phyloP scores from a whole-genome alignment of 1,140 invertebrate genomes.

The Leptestheria dahalacensis region DNA sequence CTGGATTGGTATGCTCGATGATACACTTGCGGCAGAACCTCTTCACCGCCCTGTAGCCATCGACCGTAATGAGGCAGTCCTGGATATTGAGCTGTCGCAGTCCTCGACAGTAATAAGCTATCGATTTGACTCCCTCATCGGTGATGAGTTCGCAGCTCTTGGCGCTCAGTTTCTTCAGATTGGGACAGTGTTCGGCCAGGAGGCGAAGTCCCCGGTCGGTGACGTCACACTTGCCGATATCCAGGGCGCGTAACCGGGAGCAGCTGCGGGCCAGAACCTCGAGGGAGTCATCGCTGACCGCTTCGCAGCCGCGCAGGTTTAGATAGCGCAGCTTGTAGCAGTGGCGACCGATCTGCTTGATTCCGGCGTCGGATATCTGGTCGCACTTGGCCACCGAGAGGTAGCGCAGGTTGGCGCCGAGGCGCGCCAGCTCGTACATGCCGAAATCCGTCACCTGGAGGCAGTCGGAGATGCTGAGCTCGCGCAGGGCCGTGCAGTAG shows the following conservation, averaged over 20 bases:
- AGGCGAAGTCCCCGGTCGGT: slow-evolving; percentile 70
- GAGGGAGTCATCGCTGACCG: slow-evolving; percentile 74
- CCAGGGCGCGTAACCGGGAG: slow-evolving; percentile 62
- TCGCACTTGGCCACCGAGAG: slow-evolving; percentile 80
- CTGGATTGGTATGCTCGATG: slow-evolving; percentile 87
- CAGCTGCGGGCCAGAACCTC: slow-evolving; percentile 66
- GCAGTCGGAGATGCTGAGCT: slow-evolving; percentile 81
- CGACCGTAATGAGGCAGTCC: slow-evolving; percentile 69
- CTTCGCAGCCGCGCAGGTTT: slow-evolving; percentile 79
- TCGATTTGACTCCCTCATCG: slow-evolving; percentile 65
- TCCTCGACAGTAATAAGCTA: slow-evolving; percentile 66
- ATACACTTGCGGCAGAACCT: slow-evolving; percentile 79
- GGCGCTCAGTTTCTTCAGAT: slow-evolving; percentile 74
- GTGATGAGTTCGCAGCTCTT: slow-evolving; percentile 78
- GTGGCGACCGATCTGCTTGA: slow-evolving; percentile 68
- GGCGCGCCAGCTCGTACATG: slow-evolving; percentile 69
- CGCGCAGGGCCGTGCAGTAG: slow-evolving; percentile 64
- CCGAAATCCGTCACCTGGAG: slow-evolving; percentile 77
- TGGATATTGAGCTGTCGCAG: slow-evolving; percentile 81
- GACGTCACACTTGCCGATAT: slow-evolving; percentile 83
- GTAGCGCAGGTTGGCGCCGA: slow-evolving; percentile 66
- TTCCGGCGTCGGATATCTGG: slow-evolving; percentile 61
- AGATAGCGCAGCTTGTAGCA: slow-evolving; percentile 81
- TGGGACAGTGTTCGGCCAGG: slow-evolving; percentile 72
- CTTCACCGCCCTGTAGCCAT: slow-evolving; percentile 78